Base-by-base conservation (phyloP, 2,888 invertebrate genomes). In the Cerceris ruficornis region DNA sequence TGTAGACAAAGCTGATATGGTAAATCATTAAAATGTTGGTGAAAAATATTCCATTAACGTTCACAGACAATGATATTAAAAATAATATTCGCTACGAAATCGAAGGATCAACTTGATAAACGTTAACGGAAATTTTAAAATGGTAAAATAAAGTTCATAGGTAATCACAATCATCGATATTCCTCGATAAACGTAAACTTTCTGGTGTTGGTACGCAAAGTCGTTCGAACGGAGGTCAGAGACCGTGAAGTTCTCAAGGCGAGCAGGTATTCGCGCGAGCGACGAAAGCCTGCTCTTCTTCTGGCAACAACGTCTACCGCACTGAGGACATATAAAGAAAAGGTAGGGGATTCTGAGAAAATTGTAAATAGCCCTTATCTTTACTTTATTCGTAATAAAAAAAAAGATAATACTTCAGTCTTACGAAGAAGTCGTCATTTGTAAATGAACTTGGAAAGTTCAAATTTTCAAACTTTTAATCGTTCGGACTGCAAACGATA, bases 201-300 rank as follows among this genome's bases (percentile, higher is more conserved):
- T 13, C 50, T 8, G 39, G 49, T 57, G 52, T 61, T 74, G 15
- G 28, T 17, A 64, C 49, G 52, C 55, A 50, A 54, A 66, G 58
- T 28, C 17, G 39, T 57, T 83, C 88, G 89, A 89, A 91, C 87
- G 86, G 85, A 87, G 90, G 90, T 92, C 89, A 86, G 84, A 86
- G 90, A 91, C 88, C 91, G 86, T 62, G 66, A 76, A 67, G 70
- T 81, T 87, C 78, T 89, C 91, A 91, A 92, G 91, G 91, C 84
- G 74, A 91, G 75, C 90, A 77, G 82, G 87, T 87, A 77, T 74
- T 50, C 43, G 52, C 28, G 17, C 28, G 50, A 55, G 68, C 67
- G 76, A 78, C 64, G 60, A 80, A 71, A 73, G 42, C 60, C 17
- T 61, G 41, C n/a, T 52, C 15, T 58, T 58, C 65, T 61, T 57